Evolutionary conservation across 2,797 vertebrate genomes (phyloP).

Genomic region (Melanotaenia trifasciata): DNA sequence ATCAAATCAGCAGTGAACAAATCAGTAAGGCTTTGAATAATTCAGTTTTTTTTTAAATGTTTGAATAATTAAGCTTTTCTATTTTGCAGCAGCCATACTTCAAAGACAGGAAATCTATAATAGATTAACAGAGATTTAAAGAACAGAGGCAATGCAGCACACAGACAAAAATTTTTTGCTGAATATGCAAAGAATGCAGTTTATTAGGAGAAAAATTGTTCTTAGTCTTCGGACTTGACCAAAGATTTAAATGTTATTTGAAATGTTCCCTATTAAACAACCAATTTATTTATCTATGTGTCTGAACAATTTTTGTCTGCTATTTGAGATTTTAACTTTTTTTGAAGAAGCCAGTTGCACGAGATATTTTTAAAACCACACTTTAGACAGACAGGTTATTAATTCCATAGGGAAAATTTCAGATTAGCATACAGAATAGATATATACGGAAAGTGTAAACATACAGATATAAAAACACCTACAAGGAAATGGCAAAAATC

Average conservation of each 20-base stretch:
- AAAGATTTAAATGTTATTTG: background rate
- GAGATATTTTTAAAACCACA: background rate
- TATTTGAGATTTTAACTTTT: no score
- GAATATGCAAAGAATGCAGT: background rate
- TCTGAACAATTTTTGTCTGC: background rate
- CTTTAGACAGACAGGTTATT: background rate
- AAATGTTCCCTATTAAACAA: background rate
- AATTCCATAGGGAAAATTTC: no score
- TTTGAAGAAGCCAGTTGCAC: background rate
- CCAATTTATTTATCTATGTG: background rate
- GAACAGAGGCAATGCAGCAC: background rate
- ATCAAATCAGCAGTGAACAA: slow-evolving; percentile 33
- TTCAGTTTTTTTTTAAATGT: slow-evolving; percentile 37
- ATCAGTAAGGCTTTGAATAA: slow-evolving; percentile 52
- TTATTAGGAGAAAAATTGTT: background rate
- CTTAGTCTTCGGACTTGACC: background rate
- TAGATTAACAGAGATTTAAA: slow-evolving; percentile 25
- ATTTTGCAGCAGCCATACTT: slow-evolving; percentile 14
- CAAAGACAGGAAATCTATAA: slow-evolving; percentile 35
- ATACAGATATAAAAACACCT: no score
- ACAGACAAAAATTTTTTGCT: background rate
- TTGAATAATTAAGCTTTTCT: slow-evolving; percentile 39
- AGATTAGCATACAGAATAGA: no score
- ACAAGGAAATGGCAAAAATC: no score
- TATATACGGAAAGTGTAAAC: no score